Conservation (phyloP, 1,140 invertebrate genomes). For the Uloborus diversus region DNA sequence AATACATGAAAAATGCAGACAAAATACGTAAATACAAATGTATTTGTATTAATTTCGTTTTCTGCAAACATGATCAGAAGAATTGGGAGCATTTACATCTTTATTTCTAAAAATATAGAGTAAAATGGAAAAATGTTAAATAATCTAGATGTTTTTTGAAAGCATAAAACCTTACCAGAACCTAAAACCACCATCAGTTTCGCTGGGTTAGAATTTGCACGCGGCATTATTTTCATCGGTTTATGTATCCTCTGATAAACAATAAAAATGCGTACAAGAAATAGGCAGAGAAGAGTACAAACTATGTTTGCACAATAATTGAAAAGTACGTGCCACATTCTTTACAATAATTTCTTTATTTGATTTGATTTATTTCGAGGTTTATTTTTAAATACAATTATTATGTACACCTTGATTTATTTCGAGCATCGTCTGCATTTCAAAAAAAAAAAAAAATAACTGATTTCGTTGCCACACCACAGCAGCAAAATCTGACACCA, state of each 20-base stretch:
- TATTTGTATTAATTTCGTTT: background rate
- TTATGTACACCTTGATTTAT: too few relatives aligned
- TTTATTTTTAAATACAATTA: too few relatives aligned
- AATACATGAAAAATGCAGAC: background rate
- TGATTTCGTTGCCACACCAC: too few relatives aligned
- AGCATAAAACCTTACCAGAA: constrained; percentile 56
- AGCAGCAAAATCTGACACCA: too few relatives aligned
- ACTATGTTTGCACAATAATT: background rate
- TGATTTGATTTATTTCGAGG: too few relatives aligned
- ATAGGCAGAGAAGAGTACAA: background rate
- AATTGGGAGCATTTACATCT: background rate
- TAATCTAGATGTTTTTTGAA: background rate
- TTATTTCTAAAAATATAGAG: background rate
- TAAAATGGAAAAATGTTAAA: background rate
- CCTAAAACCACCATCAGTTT: constrained; percentile 61
- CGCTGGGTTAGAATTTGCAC: background rate
- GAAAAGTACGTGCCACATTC: too few relatives aligned
- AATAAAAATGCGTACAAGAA: constrained; percentile 28
- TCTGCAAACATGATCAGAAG: background rate
- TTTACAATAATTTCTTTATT: too few relatives aligned
- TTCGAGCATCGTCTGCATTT: too few relatives aligned
- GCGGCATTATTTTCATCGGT: background rate
- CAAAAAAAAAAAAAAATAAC: too few relatives aligned
- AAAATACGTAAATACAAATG: background rate
- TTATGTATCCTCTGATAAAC: constrained; percentile 19